Evolutionary conservation across 2,113 vertebrate species (phyloP).

Genomic region (Tringa solitaria): DNA sequence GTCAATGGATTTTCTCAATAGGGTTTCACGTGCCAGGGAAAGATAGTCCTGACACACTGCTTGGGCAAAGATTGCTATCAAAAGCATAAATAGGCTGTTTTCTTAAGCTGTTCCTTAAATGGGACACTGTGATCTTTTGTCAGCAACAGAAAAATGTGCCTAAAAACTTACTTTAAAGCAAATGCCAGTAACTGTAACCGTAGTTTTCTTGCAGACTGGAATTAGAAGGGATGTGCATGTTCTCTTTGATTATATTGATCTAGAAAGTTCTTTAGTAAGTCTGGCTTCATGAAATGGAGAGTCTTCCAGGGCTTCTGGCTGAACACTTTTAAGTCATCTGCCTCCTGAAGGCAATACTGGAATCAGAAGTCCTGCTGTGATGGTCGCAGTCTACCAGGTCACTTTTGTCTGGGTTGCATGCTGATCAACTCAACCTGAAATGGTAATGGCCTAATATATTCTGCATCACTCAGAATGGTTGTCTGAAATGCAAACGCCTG

Average conservation of each 20-base stretch:
- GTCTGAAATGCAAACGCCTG: neutral
- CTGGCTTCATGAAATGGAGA: neutral
- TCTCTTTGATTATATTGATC: slow-evolving; percentile 37
- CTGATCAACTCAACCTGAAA: neutral
- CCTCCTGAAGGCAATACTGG: neutral
- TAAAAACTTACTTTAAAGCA: neutral
- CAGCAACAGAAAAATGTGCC: neutral
- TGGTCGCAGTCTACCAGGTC: neutral
- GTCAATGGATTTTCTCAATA: neutral
- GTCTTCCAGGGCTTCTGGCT: neutral
- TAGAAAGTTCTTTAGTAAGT: neutral
- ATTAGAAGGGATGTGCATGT: neutral
- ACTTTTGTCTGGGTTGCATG: neutral
- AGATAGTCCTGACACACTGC: neutral
- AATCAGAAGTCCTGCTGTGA: neutral
- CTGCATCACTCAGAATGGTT: neutral
- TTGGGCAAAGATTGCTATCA: neutral
- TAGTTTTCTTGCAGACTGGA: neutral
- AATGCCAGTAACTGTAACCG: neutral
- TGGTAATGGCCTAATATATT: neutral
- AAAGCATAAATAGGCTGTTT: neutral
- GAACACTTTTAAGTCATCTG: neutral
- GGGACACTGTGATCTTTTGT: neutral
- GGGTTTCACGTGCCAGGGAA: neutral
- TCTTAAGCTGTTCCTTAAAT: neutral